Percentiles rank a stretch among this genome's conserved stretches.
phyloP scores from a whole-genome alignment of 2,888 invertebrate species.

The Drosophila subsilvestris region DNA sequence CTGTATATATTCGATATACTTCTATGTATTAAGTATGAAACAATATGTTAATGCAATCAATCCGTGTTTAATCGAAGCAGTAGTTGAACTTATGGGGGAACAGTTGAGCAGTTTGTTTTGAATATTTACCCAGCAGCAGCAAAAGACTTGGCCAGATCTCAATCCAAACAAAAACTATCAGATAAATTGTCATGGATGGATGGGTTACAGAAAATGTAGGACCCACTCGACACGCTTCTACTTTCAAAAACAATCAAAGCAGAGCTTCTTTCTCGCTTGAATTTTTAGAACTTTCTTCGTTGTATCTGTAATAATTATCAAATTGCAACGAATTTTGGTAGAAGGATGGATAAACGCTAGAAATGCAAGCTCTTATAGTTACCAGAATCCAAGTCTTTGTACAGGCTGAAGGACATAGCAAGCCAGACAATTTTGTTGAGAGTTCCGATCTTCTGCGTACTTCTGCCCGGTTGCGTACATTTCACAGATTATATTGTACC shows the following conservation, averaged over 20 bases:
- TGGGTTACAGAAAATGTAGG: background rate
- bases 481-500: background rate
- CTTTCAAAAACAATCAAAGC: background rate
- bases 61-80: slow-evolving; percentile 10
- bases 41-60: background rate
- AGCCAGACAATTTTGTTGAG: too few relatives aligned
- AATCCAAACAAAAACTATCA: slow-evolving; percentile 10
- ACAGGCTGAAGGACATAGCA: too few relatives aligned
- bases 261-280: background rate
- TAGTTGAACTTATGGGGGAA: slow-evolving; percentile 17
- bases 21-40: slow-evolving; percentile 1
- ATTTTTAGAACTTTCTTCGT: background rate
- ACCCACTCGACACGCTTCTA: too few relatives aligned
- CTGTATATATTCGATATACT: slow-evolving; percentile 5
- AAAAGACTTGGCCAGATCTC: slow-evolving; percentile 21
- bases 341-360: too few relatives aligned
- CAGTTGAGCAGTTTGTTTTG: slow-evolving; percentile 40
- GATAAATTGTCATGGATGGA: background rate
- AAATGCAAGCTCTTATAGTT: background rate
- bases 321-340: background rate
- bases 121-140: slow-evolving; percentile 21
- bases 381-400: background rate
- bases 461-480: background rate
- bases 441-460: too few relatives aligned
- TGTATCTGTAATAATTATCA: background rate